Percentiles rank a stretch among this genome's conserved stretches.
phyloP scores from a whole-genome alignment of 2,113 vertebrate genomes.

The Hippolais icterina region DNA sequence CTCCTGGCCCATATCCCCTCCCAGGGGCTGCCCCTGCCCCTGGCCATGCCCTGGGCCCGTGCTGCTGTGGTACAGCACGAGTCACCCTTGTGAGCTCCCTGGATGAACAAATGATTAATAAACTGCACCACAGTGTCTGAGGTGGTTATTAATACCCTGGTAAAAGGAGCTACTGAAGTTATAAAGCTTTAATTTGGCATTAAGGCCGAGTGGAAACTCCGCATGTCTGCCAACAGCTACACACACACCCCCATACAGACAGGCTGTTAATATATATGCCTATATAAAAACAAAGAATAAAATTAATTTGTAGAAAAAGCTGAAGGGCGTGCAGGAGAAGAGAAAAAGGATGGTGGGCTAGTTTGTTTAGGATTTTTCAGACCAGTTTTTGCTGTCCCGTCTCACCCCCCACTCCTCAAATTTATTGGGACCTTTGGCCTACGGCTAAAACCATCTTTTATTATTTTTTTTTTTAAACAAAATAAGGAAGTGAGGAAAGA shows the following conservation, averaged over 20 bases:
- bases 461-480: neutral
- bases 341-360: neutral
- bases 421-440: neutral
- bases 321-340: neutral
- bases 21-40: accelerated
- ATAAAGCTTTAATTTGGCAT: constrained; percentile 72
- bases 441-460: neutral
- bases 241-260: constrained; percentile 37
- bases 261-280: constrained; percentile 42
- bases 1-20: neutral
- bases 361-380: neutral
- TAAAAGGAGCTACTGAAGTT: constrained; percentile 68
- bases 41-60: neutral
- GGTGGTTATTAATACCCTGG: constrained; percentile 68
- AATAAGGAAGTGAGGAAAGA: neutral
- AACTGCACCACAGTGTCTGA: constrained; percentile 60
- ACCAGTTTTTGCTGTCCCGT: neutral
- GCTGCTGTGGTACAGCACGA: neutral
- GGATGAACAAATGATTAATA: constrained; percentile 53
- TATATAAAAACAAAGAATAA: constrained; percentile 51
- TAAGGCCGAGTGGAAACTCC: constrained; percentile 63
- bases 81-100: neutral
- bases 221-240: constrained; percentile 51
- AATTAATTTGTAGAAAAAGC: constrained; percentile 31
- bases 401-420: neutral